Evolutionary conservation across 2,113 vertebrate species (phyloP).

Genomic region (Hippocampus mohnikei): DNA sequence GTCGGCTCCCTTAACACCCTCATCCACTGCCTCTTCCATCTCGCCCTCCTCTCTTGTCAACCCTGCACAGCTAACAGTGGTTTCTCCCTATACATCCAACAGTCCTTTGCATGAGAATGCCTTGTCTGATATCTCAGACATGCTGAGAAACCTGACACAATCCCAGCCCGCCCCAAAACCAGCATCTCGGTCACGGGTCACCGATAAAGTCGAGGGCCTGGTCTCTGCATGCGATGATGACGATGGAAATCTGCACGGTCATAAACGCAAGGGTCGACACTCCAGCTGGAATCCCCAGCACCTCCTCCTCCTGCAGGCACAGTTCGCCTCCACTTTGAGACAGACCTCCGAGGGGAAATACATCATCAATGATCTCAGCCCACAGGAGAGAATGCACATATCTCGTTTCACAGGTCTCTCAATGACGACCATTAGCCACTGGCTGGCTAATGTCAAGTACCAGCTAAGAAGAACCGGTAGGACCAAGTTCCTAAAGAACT

Average conservation of each 20-base stretch:
- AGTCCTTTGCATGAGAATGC: constrained; percentile 95
- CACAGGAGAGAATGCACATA: constrained; percentile 96
- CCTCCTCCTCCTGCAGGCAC: constrained; percentile 95
- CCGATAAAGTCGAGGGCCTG: constrained; percentile 84
- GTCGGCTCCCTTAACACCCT: constrained; percentile 84
- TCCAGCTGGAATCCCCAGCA: constrained; percentile 99
- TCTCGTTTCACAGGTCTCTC: constrained; percentile 95
- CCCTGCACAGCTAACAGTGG: constrained; percentile 85
- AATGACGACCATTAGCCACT: constrained; percentile 99
- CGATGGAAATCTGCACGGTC: constrained; percentile 81
- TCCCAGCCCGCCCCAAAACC: constrained; percentile 85
- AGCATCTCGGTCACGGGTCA: constrained; percentile 82
- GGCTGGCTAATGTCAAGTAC: constrained; percentile 99
- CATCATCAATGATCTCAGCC: constrained; percentile 94
- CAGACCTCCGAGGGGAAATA: constrained; percentile 94
- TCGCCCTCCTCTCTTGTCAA: constrained; percentile 85
- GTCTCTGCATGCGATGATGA: constrained; percentile 85
- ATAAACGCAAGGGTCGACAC: constrained; percentile 97
- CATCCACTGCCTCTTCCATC: constrained; percentile 83
- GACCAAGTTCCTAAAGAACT: constrained; percentile 98
- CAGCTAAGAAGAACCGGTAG: constrained; percentile 97
- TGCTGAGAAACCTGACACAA: constrained; percentile 97
- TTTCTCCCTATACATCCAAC: constrained; percentile 88
- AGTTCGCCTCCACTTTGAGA: constrained; percentile 92
- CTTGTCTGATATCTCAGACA: constrained; percentile 97